A percentile compares a stretch with the other conserved stretches of the same genome.
phyloP scores from a whole-genome alignment of 2,113 vertebrate species.

The Varanus komodoensis region DNA sequence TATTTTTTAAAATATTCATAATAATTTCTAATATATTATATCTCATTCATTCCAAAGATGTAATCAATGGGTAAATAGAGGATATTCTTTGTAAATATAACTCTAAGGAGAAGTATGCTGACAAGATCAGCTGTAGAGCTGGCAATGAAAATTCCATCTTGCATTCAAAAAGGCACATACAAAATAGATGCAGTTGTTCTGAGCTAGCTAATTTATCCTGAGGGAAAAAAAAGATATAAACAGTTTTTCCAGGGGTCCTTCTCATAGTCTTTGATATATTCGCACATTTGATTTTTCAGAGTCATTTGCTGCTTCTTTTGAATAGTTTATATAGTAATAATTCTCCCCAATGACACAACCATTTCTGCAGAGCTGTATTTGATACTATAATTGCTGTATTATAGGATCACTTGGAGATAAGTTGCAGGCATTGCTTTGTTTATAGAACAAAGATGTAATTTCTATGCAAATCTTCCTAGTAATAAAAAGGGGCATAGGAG shows the following conservation, averaged over 20 bases:
- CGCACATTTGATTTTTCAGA: not conserved
- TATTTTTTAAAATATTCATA: not conserved
- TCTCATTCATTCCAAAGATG: not conserved
- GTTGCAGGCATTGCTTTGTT: not conserved
- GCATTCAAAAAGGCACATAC: not conserved
- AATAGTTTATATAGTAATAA: not conserved
- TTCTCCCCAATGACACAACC: not conserved
- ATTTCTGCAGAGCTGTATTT: not conserved
- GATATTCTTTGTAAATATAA: not conserved
- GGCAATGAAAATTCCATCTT: not conserved
- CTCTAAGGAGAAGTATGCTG: not conserved
- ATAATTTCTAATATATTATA: not conserved
- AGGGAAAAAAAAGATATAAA: not conserved
- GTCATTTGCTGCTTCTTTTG: not conserved
- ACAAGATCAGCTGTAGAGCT: not conserved
- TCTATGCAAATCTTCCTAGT: constrained; percentile 1
- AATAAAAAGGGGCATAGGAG: not conserved
- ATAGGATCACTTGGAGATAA: not conserved
- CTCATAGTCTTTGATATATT: not conserved
- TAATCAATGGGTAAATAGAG: not conserved
- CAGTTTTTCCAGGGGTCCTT: not conserved
- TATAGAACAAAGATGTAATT: constrained; percentile 8
- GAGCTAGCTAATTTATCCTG: not conserved
- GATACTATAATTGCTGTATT: not conserved
- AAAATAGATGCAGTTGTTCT: not conserved